Evolutionary conservation across 64 coral and sea anemone genomes (phyloP), one percentile per base, ranked within the genome.

Genomic region (Catalaphyllia jardinei): DNA sequence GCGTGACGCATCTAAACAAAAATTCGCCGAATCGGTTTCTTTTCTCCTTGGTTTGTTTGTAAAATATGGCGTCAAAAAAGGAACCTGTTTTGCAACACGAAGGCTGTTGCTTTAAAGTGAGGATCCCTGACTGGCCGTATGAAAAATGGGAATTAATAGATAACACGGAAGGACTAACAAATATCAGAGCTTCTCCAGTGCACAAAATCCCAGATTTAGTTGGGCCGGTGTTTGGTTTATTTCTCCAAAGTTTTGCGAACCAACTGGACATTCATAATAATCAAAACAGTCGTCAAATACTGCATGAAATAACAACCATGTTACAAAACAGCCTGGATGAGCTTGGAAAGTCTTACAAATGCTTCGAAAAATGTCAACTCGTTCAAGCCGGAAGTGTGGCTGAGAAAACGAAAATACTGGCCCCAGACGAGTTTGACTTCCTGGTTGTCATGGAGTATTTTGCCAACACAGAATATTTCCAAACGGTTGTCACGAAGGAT

Each of bases 401-500:
- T 19, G 90, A 92, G 62, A 86, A 92, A 92, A 92, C 90, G 74
- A 92, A 92, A 92, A 30, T 92, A 63, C 82, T 52, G 29, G 73
- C 72, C 14, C 73, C 61, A 19, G 82, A 92, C 46, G 90, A 92
- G 59, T 92, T 92, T 71, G 90, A 92, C 60, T 92, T 92, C 55
- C 20, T 79, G 10, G 49, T 92, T 71, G 9, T 92, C 4, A 39
- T 92, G 72, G 80, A 77, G 2, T 92, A 76, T 76, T 92, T 92
- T 79, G 57, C 90, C 10, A 57, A 87, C 90, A 87, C 22, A 54
- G 80, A 92, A 92, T 87, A 54, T 0, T 86, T 92, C 25, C 29
- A 86, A 86, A 76, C 74, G 19, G 60, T 52, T 8, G 82, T 80
- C 13, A 71, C 30, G 13, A 69, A 67, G 77, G 62, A 72, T 64